phyloP scores from a whole-genome alignment of 2,888 invertebrate species.

The Erannis defoliaria region DNA sequence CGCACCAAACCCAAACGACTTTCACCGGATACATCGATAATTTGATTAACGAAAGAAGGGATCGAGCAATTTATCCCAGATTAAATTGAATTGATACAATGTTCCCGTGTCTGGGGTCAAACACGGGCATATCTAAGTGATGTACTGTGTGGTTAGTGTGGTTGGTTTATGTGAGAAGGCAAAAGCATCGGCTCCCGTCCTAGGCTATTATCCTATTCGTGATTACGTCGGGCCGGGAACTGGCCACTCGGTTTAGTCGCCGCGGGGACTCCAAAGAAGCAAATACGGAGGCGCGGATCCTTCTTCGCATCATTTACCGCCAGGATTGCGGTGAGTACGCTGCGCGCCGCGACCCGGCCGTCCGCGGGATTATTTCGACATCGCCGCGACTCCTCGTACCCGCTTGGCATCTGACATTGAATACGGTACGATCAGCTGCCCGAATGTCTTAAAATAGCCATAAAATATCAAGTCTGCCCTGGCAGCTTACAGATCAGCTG shows the following conservation, averaged over 20 bases:
- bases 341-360: slow-evolving; percentile 38
- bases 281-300: slow-evolving; percentile 85
- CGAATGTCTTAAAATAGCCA: slow-evolving; percentile 83
- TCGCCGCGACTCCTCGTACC: slow-evolving; percentile 34
- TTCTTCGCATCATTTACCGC: slow-evolving; percentile 83
- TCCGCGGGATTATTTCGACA: slow-evolving; percentile 34
- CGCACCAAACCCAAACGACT: slow-evolving; percentile 61
- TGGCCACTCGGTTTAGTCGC: slow-evolving; percentile 80
- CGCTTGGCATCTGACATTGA: slow-evolving; percentile 80
- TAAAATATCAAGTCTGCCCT: slow-evolving; percentile 83
- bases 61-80: slow-evolving; percentile 65
- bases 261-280: slow-evolving; percentile 83
- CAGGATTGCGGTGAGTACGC: slow-evolving; percentile 83
- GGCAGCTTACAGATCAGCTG: slow-evolving; percentile 83
- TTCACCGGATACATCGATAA: slow-evolving; percentile 82
- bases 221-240: slow-evolving; percentile 81
- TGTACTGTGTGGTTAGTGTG: slow-evolving; percentile 76
- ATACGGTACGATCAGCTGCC: slow-evolving; percentile 79
- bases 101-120: slow-evolving; percentile 75
- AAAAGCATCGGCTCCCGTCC: slow-evolving; percentile 77
- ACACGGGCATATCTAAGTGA: slow-evolving; percentile 71
- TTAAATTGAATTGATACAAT: slow-evolving; percentile 71
- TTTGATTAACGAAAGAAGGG: slow-evolving; percentile 74
- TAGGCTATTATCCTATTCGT: slow-evolving; percentile 83
- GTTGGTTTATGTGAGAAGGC: slow-evolving; percentile 83